phyloP scores from a whole-genome alignment of 2,797 vertebrate genomes.

The Mareca penelope region DNA sequence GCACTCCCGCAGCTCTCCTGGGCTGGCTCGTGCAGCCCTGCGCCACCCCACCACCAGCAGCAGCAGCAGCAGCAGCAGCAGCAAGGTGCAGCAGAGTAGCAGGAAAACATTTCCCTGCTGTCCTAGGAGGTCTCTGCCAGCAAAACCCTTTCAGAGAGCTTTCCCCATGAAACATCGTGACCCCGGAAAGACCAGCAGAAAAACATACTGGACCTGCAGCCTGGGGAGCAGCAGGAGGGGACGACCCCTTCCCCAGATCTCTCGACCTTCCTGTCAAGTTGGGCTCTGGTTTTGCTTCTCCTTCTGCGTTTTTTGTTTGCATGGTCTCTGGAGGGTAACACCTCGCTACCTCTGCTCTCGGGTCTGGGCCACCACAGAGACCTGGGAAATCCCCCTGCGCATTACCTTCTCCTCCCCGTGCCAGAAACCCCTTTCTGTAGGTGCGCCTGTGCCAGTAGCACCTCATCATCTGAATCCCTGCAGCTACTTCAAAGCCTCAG shows the following conservation, averaged over 20 bases:
- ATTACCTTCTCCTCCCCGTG: not conserved
- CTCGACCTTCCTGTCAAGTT: not conserved
- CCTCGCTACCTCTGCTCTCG: not conserved
- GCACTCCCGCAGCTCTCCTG: not conserved
- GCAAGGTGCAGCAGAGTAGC: not conserved
- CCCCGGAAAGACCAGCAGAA: not conserved
- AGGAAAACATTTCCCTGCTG: not conserved
- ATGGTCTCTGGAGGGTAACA: not conserved
- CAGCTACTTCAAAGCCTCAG: not conserved
- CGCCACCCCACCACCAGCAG: not conserved
- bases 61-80: not conserved
- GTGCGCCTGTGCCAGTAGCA: not conserved
- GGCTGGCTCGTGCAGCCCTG: not conserved
- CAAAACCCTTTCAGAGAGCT: not conserved
- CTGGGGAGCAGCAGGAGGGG: not conserved
- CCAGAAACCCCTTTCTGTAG: not conserved
- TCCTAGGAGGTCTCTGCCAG: rapidly evolving
- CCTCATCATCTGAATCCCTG: not conserved
- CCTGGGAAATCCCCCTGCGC: not conserved
- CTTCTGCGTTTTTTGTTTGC: not conserved
- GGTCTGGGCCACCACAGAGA: not conserved
- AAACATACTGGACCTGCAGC: not conserved
- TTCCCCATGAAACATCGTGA: not conserved
- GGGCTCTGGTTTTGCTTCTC: not conserved
- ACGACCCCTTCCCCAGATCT: not conserved